These are phyloP conservation scores for Pycnonotus jocosus DNA, from an alignment of 2,113 vertebrate genomes.

Conservation along the genomic window DNA sequence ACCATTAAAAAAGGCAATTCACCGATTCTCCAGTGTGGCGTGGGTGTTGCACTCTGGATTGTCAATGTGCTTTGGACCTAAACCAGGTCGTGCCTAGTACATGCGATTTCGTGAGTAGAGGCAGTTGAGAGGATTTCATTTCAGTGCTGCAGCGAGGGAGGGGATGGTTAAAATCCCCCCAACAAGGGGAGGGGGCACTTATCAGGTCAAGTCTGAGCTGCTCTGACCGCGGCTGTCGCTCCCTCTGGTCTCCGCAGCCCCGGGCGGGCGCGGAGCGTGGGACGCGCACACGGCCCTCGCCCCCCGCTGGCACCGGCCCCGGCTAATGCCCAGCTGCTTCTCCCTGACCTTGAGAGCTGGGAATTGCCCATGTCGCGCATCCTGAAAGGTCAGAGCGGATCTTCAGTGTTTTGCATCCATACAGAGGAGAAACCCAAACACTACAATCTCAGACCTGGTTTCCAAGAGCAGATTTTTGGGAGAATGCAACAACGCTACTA, in stretches of 20 bases:
- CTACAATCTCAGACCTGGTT: background rate
- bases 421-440: background rate
- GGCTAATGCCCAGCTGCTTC: background rate
- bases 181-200: background rate
- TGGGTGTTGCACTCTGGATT: background rate
- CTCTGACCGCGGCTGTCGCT: background rate
- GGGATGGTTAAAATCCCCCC: background rate
- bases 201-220: background rate
- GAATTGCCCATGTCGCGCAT: background rate
- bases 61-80: background rate
- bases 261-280: background rate
- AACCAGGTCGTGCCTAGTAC: background rate
- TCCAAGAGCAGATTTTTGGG: background rate
- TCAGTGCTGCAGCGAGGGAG: background rate
- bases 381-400: background rate
- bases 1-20: background rate
- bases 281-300: background rate
- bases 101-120: background rate
- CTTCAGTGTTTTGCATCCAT: background rate
- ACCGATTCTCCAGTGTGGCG: background rate
- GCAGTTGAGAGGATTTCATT: background rate
- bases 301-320: background rate
- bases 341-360: constrained; percentile 2
- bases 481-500: background rate
- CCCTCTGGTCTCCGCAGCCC: background rate